Base-by-base conservation (phyloP, 2,797 vertebrate genomes). In the Gadopsis marmoratus region DNA sequence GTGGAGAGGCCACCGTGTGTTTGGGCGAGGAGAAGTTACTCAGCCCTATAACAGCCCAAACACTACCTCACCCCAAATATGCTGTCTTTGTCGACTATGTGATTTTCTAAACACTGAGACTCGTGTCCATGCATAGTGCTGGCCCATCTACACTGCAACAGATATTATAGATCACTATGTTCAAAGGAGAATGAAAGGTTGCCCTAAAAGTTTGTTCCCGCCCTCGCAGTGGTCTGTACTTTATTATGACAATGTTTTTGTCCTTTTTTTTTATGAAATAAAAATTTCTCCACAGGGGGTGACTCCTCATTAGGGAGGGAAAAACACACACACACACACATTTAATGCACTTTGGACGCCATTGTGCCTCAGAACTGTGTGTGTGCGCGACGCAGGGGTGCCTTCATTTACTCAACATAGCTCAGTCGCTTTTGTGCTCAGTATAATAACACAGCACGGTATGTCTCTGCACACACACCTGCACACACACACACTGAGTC, bases 401-500 rank as follows among this genome's bases (percentile, higher is more conserved):
- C 65, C 50, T 45, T 81, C 59, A 74, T 86, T 84, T 83, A 48
- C 73, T 6, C 63, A 79, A 65, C 70, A 59, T n/a, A 67, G 71
- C 58, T 76, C 33, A 47, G 70, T 51, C 4, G 4, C 55, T 62
- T 67, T 47, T 79, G 54, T 70, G 71, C 41, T 78, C 61, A 65
- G 61, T 86, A 59, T 82, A 81, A 71, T 31, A 79, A 45, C 88
- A 39, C 85, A 81, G 82, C 73, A 19, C 77, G 79, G 29, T 29
- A n/a, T 1, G 23, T 45, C 39, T 39, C 53, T 68, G 37, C 69
- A 74, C 43, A 62, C 43, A 66, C 33, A 62, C 63, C 56, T 37
- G 58, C 50, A 63, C 43, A 39, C 26, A 48, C 29, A 19, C 21
- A 39, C 1, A 67, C 17, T n/a, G n/a, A 63, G 41, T 35, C 74